phyloP scores from a whole-genome alignment of 2,113 vertebrate species.

The Gobius niger region DNA sequence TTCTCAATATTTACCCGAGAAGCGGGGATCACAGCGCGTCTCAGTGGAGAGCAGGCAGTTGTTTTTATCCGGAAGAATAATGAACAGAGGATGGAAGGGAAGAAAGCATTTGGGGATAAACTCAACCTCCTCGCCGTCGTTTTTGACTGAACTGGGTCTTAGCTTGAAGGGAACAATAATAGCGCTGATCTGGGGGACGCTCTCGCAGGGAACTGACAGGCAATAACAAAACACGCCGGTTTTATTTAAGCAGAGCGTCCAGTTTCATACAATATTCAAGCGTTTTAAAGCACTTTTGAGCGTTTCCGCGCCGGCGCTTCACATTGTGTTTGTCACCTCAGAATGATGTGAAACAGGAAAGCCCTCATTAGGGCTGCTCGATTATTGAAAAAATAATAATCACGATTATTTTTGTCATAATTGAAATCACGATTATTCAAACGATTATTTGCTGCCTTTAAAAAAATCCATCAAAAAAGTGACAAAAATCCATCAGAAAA shows the following conservation, averaged over 20 bases:
- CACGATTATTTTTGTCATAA: too few species aligned
- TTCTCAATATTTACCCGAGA: slow-evolving; percentile 42
- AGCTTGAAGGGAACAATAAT: slow-evolving; percentile 41
- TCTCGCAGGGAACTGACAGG: slow-evolving; percentile 2
- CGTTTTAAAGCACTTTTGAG: too few species aligned
- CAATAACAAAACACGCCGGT: slow-evolving; percentile 11
- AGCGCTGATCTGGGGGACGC: slow-evolving; percentile 28
- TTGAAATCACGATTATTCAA: too few species aligned
- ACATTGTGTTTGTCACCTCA: too few species aligned
- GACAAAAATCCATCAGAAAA: too few species aligned
- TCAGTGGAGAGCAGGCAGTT: not conserved
- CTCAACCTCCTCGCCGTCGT: slow-evolving; percentile 13
- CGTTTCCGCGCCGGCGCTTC: too few species aligned
- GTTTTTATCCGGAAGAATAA: slow-evolving; percentile 6
- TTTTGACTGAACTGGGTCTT: slow-evolving; percentile 38
- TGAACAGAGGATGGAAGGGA: slow-evolving; percentile 13
- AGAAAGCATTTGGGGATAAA: slow-evolving; percentile 31
- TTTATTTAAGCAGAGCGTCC: slow-evolving; percentile 24
- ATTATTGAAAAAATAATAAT: too few species aligned
- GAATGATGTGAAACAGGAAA: too few species aligned
- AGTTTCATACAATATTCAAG: slow-evolving; percentile 14
- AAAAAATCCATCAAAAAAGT: too few species aligned
- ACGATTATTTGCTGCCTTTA: too few species aligned
- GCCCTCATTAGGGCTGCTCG: too few species aligned
- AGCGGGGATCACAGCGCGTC: slow-evolving; percentile 15